Evolutionary conservation across 2,888 invertebrate species (phyloP).

Genomic region (Rhagonycha fulva): DNA sequence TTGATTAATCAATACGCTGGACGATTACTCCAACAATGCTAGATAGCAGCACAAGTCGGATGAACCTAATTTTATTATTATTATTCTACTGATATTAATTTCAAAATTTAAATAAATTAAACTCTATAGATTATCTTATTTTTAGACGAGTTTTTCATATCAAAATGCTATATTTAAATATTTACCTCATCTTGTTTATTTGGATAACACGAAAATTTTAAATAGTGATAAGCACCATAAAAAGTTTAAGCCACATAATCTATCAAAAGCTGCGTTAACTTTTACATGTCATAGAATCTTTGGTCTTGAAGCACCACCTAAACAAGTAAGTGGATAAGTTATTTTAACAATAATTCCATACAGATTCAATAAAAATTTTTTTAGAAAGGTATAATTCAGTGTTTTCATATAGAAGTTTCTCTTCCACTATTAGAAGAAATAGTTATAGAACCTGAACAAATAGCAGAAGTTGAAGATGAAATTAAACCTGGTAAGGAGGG

Average conservation of each 20-base stretch:
- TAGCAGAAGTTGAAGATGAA: constrained; percentile 41
- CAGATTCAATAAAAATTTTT: constrained; percentile 24
- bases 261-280: constrained; percentile 54
- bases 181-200: constrained; percentile 56
- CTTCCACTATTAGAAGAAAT: constrained; percentile 60
- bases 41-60: background rate
- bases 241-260: constrained; percentile 43
- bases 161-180: constrained; percentile 53
- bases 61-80: background rate
- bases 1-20: background rate
- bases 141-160: constrained; percentile 58
- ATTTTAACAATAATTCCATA: background rate
- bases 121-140: constrained; percentile 9
- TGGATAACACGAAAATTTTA: constrained; percentile 59
- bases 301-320: constrained; percentile 59
- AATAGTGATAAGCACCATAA: constrained; percentile 39
- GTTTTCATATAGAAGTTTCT: constrained; percentile 60
- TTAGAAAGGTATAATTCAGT: constrained; percentile 47
- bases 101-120: background rate
- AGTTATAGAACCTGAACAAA: constrained; percentile 39
- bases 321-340: constrained; percentile 54
- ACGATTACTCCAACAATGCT: background rate
- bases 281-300: constrained; percentile 60
- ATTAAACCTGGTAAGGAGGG: constrained; percentile 12
- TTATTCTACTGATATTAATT: background rate